Evolutionary conservation across 2,888 invertebrate genomes (phyloP), one percentile per base, ranked within the genome.

Genomic region (Aplocera efformata): DNA sequence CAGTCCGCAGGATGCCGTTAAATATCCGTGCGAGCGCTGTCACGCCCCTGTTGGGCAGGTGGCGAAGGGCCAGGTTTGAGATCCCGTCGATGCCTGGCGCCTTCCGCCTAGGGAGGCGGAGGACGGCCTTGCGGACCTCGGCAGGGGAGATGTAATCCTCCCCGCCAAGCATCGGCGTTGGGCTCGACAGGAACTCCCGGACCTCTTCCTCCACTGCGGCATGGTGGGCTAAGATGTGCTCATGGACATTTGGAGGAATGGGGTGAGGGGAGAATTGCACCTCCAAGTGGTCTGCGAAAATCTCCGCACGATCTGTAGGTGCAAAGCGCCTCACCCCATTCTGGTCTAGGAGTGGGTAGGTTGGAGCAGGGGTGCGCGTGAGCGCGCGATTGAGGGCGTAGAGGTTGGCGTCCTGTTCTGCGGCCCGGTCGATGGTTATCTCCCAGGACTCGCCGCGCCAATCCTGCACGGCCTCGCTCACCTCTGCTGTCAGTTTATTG

Each of bases 1-100:
- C 22, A 0, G 43, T 41, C 1, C 43, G 28, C 0, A 44, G 10
- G 0, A 53, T 41, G 1, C 47, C 48, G 4, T 42, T 50, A 33
- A 24, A 42, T 0, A 47, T 6, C 0, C 41, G 21, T 0, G 48
- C 20, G 1, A 47, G 24, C 0, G 27, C 32, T 6, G 33, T 26
- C 6, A 30, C 11, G 1, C 26, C 29, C 17, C 21, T 8, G 6
- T 21, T 20, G 0, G 35, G 26, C 10, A 41, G 7, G 1, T 21
- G 13, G 0, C 31, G 9, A 1, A 42, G 27, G 7, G 26, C 40
- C n/a, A 20, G 10, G 24, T 22, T 30, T 0, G 42, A 5, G 8
- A 37, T 31, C n/a, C 26, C 39, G 33, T 42, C 29, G 10, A 9
- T 6, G n/a, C 29, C 37, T 2, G 42, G 34, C 2, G 42, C 38